A percentile compares a stretch with the other conserved stretches of the same genome.
Evolutionary conservation across 2,113 vertebrate genomes (phyloP).

Genomic region (Lontra canadensis): DNA sequence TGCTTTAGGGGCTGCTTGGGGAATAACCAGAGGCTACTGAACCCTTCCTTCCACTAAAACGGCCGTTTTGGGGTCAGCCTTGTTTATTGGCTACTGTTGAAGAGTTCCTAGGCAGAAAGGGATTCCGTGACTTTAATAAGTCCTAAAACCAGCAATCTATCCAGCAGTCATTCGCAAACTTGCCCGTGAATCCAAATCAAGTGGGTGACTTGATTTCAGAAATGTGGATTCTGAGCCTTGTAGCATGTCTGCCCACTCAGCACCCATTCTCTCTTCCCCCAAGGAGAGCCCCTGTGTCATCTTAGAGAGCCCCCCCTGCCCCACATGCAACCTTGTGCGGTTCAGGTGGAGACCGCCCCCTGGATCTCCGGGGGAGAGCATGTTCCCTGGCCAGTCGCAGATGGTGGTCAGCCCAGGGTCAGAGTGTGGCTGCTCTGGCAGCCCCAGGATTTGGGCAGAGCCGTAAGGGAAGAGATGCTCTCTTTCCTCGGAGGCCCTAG

Average conservation of each 20-base stretch:
- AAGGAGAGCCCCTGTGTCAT: neutral
- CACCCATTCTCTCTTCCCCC: neutral
- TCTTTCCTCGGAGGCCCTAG: neutral
- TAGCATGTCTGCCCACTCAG: fast-evolving
- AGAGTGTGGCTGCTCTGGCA: neutral
- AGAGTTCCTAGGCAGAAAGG: constrained; percentile 9
- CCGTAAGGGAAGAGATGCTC: neutral
- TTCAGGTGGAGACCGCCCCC: neutral
- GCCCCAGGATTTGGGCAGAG: neutral
- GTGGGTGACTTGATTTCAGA: neutral
- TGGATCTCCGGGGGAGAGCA: neutral
- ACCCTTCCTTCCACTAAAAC: neutral
- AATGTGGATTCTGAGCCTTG: neutral
- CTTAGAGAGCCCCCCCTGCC: neutral
- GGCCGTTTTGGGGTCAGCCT: neutral
- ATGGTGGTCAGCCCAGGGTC: neutral
- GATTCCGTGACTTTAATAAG: neutral
- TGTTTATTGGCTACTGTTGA: neutral
- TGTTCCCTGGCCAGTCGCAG: neutral
- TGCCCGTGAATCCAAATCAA: neutral
- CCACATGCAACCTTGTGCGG: neutral
- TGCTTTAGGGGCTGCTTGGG: neutral
- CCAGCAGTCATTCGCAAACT: neutral
- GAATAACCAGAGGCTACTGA: no score
- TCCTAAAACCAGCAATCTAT: neutral